A percentile compares a stretch with the other conserved stretches of the same genome.
Evolutionary conservation across 1,140 invertebrate species (phyloP).

Genomic region (Leptinotarsa lineolata): DNA sequence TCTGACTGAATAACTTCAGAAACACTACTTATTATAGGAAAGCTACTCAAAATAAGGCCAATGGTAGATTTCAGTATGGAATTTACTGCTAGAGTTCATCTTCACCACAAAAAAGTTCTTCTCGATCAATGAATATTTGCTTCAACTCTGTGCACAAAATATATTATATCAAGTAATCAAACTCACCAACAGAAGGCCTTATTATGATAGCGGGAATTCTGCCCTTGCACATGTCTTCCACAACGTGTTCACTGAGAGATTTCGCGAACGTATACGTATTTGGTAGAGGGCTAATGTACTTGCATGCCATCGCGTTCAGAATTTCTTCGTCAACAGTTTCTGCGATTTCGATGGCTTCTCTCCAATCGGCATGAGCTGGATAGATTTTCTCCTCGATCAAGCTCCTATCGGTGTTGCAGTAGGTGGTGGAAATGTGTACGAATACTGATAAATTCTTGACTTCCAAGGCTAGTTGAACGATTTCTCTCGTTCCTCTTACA

Average conservation of each 20-base stretch:
- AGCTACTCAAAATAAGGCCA: no score
- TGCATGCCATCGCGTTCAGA: slow-evolving; percentile 69
- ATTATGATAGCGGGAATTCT: slow-evolving; percentile 80
- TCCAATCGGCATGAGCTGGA: slow-evolving; percentile 80
- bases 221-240: slow-evolving; percentile 70
- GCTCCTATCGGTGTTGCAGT: slow-evolving; percentile 73
- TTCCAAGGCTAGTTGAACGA: slow-evolving; percentile 61
- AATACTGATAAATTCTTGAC: slow-evolving; percentile 69
- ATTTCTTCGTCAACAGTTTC: slow-evolving; percentile 76
- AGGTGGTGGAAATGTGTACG: slow-evolving; percentile 86
- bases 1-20: no score
- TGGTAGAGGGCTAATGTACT: slow-evolving; percentile 74
- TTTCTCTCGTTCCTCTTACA: slow-evolving; percentile 61
- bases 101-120: no score
- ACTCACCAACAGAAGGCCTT: slow-evolving; percentile 86
- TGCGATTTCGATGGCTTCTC: slow-evolving; percentile 79
- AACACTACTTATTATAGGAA: no score
- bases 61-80: no score
- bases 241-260: slow-evolving; percentile 76
- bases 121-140: no score
- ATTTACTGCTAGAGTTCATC: no score
- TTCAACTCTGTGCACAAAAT: no score
- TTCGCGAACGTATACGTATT: slow-evolving; percentile 90
- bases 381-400: slow-evolving; percentile 80
- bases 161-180: not conserved